phyloP scores from a whole-genome alignment of 2,113 vertebrate species.

The Halichoerus grypus region DNA sequence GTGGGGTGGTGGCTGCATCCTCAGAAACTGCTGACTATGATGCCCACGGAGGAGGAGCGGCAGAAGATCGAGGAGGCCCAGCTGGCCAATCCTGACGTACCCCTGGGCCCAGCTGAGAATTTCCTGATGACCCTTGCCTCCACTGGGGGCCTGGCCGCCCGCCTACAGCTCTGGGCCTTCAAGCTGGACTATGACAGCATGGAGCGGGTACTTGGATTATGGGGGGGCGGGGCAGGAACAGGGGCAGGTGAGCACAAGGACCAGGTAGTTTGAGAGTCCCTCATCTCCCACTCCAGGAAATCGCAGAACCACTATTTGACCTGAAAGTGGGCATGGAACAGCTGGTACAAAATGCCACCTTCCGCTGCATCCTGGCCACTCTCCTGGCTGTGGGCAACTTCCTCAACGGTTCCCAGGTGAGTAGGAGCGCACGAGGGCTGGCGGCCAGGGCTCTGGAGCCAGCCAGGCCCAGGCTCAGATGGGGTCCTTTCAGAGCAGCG shows the following conservation, averaged over 20 bases:
- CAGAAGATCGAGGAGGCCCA: conserved; percentile 97
- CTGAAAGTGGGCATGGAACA: conserved; percentile 98
- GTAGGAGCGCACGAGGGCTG: conserved; percentile 39
- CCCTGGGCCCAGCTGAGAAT: conserved; percentile 95
- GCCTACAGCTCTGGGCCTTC: conserved; percentile 98
- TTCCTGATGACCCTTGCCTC: conserved; percentile 95
- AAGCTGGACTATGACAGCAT: conserved; percentile 96
- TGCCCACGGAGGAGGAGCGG: conserved; percentile 95
- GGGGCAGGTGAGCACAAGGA: conserved; percentile 5
- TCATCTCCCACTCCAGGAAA: conserved; percentile 88
- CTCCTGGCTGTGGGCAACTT: conserved; percentile 97
- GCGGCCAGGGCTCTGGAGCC: not conserved
- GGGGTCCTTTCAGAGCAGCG: conserved; percentile 91
- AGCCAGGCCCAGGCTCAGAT: conserved; percentile 54
- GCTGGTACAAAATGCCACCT: conserved; percentile 94
- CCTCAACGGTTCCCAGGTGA: conserved; percentile 95
- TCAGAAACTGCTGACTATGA: conserved; percentile 98
- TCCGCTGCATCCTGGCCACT: conserved; percentile 95
- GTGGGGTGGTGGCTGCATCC: conserved; percentile 47
- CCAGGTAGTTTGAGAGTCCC: conserved; percentile 34
- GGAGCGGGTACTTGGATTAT: conserved; percentile 92
- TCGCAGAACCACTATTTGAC: conserved; percentile 96
- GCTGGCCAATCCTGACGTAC: conserved; percentile 93
- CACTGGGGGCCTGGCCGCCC: conserved; percentile 92
- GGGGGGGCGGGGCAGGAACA: conserved; percentile 33